phyloP scores from a whole-genome alignment of 2,113 vertebrate species.

The Sula dactylatra region DNA sequence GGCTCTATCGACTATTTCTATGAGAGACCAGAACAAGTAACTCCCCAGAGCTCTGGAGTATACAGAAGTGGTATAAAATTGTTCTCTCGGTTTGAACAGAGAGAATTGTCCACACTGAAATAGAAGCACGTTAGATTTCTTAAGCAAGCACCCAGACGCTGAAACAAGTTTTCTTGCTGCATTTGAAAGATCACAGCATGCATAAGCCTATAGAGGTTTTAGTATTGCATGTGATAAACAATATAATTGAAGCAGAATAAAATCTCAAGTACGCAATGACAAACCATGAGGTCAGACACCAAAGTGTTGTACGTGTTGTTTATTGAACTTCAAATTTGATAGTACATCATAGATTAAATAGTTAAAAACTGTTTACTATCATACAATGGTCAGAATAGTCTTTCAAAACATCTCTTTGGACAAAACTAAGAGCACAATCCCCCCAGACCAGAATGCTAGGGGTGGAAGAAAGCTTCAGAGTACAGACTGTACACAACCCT shows the following conservation, averaged over 20 bases:
- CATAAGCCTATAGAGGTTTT: not conserved
- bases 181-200: not conserved
- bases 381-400: slow-evolving; percentile 18
- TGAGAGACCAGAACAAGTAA: not conserved
- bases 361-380: slow-evolving; percentile 43
- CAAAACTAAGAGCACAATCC: slow-evolving; percentile 22
- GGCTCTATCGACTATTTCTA: not conserved
- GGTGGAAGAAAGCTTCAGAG: not conserved
- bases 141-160: not conserved
- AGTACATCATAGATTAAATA: slow-evolving; percentile 42
- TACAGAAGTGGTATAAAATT: not conserved
- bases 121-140: not conserved
- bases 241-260: not conserved
- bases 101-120: not conserved
- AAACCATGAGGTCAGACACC: not conserved
- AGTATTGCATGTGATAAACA: not conserved
- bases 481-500: not conserved
- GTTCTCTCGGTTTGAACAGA: not conserved
- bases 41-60: not conserved
- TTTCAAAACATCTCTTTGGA: slow-evolving; percentile 46
- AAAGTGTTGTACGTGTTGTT: not conserved
- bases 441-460: not conserved
- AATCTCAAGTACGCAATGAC: not conserved
- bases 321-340: slow-evolving; percentile 54
- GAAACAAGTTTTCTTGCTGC: not conserved